A percentile compares a stretch with the other conserved stretches of the same genome.
Conservation (phyloP, 2,888 invertebrate species). For the Arge pagana region DNA sequence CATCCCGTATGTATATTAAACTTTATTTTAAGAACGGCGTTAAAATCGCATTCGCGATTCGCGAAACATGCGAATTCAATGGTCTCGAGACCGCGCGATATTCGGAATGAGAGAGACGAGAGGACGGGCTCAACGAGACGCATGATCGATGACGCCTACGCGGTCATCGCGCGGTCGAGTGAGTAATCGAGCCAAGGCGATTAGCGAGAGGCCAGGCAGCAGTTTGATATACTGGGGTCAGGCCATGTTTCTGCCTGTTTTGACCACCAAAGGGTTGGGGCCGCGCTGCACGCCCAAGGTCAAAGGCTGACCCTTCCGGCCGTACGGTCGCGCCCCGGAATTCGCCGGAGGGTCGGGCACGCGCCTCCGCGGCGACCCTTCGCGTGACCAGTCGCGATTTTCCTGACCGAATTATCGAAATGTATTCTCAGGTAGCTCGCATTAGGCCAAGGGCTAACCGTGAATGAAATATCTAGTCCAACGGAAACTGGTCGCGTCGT, state of each 20-base stretch:
- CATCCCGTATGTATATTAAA: too few relatives aligned
- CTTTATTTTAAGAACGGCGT: too few relatives aligned
- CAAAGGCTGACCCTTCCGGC: constrained; percentile 44
- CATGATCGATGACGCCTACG: too few relatives aligned
- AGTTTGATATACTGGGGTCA: constrained; percentile 54
- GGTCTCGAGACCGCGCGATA: too few relatives aligned
- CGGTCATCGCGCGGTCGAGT: constrained; percentile 8
- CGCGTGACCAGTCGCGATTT: constrained; percentile 30
- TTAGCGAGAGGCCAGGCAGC: constrained; percentile 13
- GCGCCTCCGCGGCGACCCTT: constrained; percentile 36
- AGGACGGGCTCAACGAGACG: too few relatives aligned
- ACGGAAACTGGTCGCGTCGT: constrained; percentile 19
- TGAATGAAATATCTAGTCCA: constrained; percentile 14
- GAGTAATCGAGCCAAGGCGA: constrained; percentile 18
- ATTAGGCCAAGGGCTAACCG: constrained; percentile 3
- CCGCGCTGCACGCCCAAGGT: constrained; percentile 55
- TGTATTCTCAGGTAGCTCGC: constrained; percentile 24
- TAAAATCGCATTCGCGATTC: too few relatives aligned
- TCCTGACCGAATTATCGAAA: constrained; percentile 46
- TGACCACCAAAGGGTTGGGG: constrained; percentile 56
- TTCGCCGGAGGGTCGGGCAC: constrained; percentile 36
- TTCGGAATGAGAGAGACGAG: too few relatives aligned
- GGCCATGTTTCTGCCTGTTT: constrained; percentile 59
- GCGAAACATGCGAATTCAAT: too few relatives aligned
- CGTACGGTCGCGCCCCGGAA: constrained; percentile 46